These are phyloP conservation scores for Synodontis membranacea DNA, from an alignment of 2,113 vertebrate genomes.

Conservation along the genomic window DNA sequence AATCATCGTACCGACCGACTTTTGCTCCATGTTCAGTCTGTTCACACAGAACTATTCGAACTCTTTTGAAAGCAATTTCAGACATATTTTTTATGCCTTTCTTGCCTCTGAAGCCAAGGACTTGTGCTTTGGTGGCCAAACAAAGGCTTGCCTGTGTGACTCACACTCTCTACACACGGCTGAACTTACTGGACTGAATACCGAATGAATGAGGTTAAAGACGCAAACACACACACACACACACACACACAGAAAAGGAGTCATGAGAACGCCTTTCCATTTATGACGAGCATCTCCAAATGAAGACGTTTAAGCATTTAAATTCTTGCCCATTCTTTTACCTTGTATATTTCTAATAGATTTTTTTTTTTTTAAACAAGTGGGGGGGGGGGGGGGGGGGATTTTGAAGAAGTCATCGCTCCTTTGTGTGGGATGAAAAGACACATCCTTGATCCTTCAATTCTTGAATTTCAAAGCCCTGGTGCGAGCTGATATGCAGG, in stretches of 20 bases:
- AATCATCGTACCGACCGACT: not conserved
- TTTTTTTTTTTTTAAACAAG: not conserved
- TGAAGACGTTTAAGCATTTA: not conserved
- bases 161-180: conserved; percentile 16
- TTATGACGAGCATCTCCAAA: not conserved
- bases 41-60: not conserved
- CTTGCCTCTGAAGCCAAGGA: not conserved
- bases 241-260: not conserved
- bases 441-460: not conserved
- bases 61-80: conserved; percentile 1
- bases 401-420: not conserved
- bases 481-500: too few species aligned
- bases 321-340: not conserved
- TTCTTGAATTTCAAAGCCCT: not conserved
- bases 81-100: not conserved
- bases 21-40: not conserved
- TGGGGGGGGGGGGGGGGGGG: too few species aligned
- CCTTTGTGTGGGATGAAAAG: not conserved
- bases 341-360: not conserved
- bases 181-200: conserved; percentile 28
- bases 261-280: not conserved
- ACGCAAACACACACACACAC: not conserved
- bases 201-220: not conserved
- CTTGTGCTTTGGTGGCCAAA: not conserved
- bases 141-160: conserved; percentile 25